Base-by-base conservation (phyloP, 2,797 vertebrate species). In the Cirrhinus molitorella region DNA sequence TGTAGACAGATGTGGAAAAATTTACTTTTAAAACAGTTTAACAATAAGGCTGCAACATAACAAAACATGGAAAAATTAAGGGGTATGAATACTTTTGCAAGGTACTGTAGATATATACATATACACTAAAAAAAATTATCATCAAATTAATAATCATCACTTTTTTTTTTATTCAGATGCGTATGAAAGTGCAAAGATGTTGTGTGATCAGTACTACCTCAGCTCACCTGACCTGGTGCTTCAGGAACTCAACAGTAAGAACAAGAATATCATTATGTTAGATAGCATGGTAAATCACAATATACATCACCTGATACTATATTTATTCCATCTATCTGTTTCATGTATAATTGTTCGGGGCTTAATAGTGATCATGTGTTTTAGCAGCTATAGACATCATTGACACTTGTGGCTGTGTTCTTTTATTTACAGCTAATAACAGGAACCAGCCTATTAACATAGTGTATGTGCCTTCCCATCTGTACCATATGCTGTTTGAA, bases 401-500 rank as follows among this genome's bases (percentile, higher is more conserved):
- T 93, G 88, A 93, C 90, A 88, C 77, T n/a, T 79, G 12, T 11
- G 76, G 71, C 75, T 83, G 66, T 63, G 77, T 63, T 88, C 68
- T 79, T n/a, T n/a, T 23, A 65, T 73, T 40, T 78, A 11, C 92
- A 99, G 97, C 91, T 1, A 91, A 94, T 88, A 92, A 88, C 25
- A 81, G 90, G 37, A 93, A 88, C 65, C 94, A 95, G 83, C 93
- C 96, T 0, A 93, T 97, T 40, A 94, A 90, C 91, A 98, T 98
- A 21, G 97, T 97, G 11, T 99, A 98, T 10, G 96, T 99, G 37
- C 97, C 97, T 13, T 99, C 97, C 23, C 98, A 99, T 86, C 96
- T 99, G 40, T 98, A 98, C 86, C 98, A 99, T 93, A 98, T 99
- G 96, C 95, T 99, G 86, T 99, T 99, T 67, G 97, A 99, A 91